phyloP scores from a whole-genome alignment of 2,113 vertebrate species.

The Oncorhynchus gorbuscha region DNA sequence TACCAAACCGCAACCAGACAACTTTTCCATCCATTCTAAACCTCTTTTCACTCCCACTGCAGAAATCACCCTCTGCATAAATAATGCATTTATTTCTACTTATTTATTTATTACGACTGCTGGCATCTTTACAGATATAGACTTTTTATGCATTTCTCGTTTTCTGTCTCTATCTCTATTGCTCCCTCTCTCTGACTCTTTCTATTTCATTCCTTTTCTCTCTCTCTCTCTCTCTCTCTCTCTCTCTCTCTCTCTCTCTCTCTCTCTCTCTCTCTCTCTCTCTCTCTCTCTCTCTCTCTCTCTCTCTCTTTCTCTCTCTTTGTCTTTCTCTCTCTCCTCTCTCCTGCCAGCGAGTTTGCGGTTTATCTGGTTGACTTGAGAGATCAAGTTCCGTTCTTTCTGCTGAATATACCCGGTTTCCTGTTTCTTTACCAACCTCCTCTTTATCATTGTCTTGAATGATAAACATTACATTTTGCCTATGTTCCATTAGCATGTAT shows the following conservation, averaged over 20 bases:
- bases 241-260: not conserved
- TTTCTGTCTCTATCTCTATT: not conserved
- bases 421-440: no score
- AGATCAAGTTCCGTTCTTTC: conserved; percentile 47
- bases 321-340: conserved; percentile 10
- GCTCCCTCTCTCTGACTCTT: not conserved
- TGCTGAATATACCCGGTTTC: no score
- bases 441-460: no score
- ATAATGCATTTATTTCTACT: no score
- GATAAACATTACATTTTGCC: no score
- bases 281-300: not conserved
- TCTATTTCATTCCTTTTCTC: not conserved
- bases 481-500: no score
- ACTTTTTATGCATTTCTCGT: no score
- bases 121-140: no score
- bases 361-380: conserved; percentile 31
- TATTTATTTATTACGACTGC: no score
- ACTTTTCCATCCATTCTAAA: not conserved
- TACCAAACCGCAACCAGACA: no score
- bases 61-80: no score
- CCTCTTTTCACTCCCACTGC: not conserved
- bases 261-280: conserved; percentile 35
- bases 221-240: conserved; percentile 46
- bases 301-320: not conserved
- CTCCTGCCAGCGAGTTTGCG: conserved; percentile 44